phyloP scores from a whole-genome alignment of 2,113 vertebrate species.

The Prunella fulvescens region DNA sequence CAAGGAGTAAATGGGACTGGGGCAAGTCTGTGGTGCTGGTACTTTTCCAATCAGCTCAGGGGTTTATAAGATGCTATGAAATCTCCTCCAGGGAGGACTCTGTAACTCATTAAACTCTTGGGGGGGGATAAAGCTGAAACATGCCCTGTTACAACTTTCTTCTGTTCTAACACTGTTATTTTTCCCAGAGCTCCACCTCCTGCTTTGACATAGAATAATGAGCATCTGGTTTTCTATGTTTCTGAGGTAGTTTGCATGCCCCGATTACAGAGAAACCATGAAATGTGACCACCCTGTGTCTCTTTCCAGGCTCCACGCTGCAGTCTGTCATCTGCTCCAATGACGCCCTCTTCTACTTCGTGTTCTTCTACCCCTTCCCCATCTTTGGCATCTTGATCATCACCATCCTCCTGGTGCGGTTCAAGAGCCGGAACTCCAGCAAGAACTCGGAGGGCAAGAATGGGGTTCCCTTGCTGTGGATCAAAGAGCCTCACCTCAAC shows the following conservation, averaged over 20 bases:
- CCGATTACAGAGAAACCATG: neutral
- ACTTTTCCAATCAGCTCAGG: rapidly evolving
- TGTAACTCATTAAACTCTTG: neutral
- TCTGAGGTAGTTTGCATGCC: neutral
- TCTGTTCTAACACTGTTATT: neutral
- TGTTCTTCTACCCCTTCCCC: slow-evolving; percentile 98
- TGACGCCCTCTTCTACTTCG: slow-evolving; percentile 93
- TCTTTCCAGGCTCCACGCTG: slow-evolving; percentile 80
- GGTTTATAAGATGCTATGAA: neutral
- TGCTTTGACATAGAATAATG: neutral
- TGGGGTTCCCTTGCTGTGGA: slow-evolving; percentile 95
- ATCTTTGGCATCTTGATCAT: slow-evolving; percentile 96
- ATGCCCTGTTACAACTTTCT: neutral
- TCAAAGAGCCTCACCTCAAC: slow-evolving; percentile 97
- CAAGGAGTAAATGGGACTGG: neutral
- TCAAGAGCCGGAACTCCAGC: slow-evolving; percentile 87
- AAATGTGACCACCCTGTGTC: neutral
- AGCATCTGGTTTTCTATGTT: neutral
- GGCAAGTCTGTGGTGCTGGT: neutral
- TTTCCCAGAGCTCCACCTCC: neutral
- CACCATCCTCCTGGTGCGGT: slow-evolving; percentile 91
- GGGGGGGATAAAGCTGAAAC: neutral
- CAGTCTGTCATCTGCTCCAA: slow-evolving; percentile 95
- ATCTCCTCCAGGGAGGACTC: neutral
- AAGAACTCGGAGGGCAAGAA: slow-evolving; percentile 97